These are phyloP conservation scores for Sus cebifrons DNA, from an alignment of 2,797 vertebrate species.

Conservation along the genomic window DNA sequence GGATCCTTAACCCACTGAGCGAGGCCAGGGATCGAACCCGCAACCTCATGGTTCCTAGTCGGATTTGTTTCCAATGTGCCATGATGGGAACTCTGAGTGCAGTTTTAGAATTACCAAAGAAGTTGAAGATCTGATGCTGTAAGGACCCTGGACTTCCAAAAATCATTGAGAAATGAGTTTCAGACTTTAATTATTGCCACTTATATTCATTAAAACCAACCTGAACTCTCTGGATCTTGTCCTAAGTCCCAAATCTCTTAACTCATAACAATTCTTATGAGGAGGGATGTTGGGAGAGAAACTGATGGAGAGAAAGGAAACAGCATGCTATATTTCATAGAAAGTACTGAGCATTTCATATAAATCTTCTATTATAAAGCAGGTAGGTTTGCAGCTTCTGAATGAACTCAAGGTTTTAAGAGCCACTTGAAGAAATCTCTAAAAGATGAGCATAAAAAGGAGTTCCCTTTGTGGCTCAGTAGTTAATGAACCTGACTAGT, in stretches of 20 bases:
- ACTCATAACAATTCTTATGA: background rate
- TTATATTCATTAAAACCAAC: background rate
- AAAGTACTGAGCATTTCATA: background rate
- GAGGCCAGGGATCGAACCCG: too few relatives aligned
- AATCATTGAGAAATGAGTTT: background rate
- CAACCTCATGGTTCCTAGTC: too few relatives aligned
- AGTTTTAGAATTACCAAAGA: background rate
- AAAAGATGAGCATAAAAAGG: background rate
- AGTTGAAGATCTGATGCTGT: background rate
- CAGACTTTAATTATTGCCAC: constrained; percentile 24
- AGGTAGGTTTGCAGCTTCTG: background rate
- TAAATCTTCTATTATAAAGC: background rate
- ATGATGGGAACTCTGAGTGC: background rate
- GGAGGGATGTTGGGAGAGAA: background rate
- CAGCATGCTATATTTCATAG: background rate
- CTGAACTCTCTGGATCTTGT: constrained; percentile 25
- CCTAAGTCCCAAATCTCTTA: background rate
- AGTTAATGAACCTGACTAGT: too few relatives aligned
- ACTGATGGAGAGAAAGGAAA: constrained; percentile 28
- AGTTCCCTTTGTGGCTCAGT: too few relatives aligned
- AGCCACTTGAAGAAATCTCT: background rate
- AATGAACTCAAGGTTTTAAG: background rate
- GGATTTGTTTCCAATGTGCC: too few relatives aligned
- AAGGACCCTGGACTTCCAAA: background rate
- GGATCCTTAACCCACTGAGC: too few relatives aligned